Evolutionary conservation across 2,113 vertebrate genomes (phyloP), one percentile per base, ranked within the genome.

Genomic region (Tauraco erythrolophus): DNA sequence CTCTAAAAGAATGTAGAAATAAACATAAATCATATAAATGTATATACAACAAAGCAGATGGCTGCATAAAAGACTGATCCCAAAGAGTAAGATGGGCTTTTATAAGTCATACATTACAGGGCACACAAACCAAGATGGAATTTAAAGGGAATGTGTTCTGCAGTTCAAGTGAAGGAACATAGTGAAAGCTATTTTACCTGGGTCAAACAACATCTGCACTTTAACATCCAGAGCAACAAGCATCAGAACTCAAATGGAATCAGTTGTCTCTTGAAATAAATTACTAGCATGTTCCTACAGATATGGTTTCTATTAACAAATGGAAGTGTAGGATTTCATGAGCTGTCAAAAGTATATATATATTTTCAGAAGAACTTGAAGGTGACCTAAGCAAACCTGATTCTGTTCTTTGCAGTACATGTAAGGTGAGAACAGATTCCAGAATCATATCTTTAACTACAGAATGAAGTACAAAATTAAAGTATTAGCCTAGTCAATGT

Each of bases 241-340:
- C 64, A 68, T 58, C 84, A 94, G 86, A 89, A 81, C 43, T 84
- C 81, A 91, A 75, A 88, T 65, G 21, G 56, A 68, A 57, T 81
- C 62, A 50, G 81, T 65, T 92, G 53, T 89, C 70, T 92, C 84
- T 69, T 77, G 60, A 94, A 94, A 95, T 92, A 93, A 96, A 96
- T 89, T 94, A 84, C 51, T 72, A 93, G 33, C 56, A 33, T 83
- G 41, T 86, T 95, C 58, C 74, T 75, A 83, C 65, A 46, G 83
- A 75, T 72, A 74, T 0, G 0, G 72, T 41, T 64, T 28, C 56
- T 89, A 50, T 62, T 79, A 94, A 56, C 31, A 96, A 96, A 95
- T 79, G 45, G 62, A 88, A 94, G 41, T 35, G 66, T 48, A 86
- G 57, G 57, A 79, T 92, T 95, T 96, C 62, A 76, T 88, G 78